Evolutionary conservation across 2,888 invertebrate species (phyloP), one percentile per base, ranked within the genome.

Genomic region (Rhaphigaster nebulosa): DNA sequence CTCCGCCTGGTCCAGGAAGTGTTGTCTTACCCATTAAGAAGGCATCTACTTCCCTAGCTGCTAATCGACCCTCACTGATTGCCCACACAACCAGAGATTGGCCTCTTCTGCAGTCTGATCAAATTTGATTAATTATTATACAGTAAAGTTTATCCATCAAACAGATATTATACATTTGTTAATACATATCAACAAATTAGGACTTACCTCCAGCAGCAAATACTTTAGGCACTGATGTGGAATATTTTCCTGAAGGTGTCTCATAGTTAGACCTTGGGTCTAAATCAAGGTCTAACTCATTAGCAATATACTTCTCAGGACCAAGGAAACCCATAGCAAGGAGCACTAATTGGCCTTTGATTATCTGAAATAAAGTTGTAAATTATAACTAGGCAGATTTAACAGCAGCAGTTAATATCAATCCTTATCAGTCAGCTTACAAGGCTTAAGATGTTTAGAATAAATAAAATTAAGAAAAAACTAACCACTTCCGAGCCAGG

Each of bases 71-170:
- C 94, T 99, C 99, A 0, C 98, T 95, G 92, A 99, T 99, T 38
- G 99, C 99, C 98, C 99, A 99, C 18, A 99, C 99, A 10, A 99
- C 99, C 91, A 99, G 95, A 0, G 99, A 99, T 94, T 99, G 99
- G n/a, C 99, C 99, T 93, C 99, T 96, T 60, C 99, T 97, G 94
- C 99, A 99, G 95, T 99, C 99, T 98, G 93, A 92, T 94, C 93
- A 91, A 92, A 91, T 93, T 92, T n/a, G 10, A 26, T 20, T 38
- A 65, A 80, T 87, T 91, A 60, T 34, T n/a, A 88, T 20, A 65
- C 6, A 18, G 41, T 87, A 50, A 54, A 88, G 87, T 41, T 54
- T 88, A 52, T 41, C 12, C 1, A 29, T 18, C 3, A 29, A 18
- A 65, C 34, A 18, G 10, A 87, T 60, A 65, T 15, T 15, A 38